phyloP scores from a whole-genome alignment of 2,797 vertebrate genomes.

The Saxicola maurus region DNA sequence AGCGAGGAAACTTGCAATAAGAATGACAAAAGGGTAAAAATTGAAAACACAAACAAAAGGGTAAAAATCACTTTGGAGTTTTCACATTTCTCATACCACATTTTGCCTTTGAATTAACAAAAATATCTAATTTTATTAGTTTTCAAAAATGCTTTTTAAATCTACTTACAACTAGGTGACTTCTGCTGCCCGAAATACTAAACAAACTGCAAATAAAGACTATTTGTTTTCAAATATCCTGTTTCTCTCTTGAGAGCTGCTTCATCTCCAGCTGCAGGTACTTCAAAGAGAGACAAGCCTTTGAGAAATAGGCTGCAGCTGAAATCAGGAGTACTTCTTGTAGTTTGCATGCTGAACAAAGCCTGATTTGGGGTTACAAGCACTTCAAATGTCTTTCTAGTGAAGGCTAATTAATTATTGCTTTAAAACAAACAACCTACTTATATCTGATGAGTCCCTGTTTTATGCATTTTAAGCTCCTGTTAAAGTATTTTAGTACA shows the following conservation, averaged over 20 bases:
- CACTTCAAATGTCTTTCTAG: background rate
- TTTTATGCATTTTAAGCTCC: background rate
- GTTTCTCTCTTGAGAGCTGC: conserved; percentile 21
- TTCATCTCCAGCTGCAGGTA: conserved; percentile 47
- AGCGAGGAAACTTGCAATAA: background rate
- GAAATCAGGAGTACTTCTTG: background rate
- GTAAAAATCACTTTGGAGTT: background rate
- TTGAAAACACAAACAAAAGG: background rate
- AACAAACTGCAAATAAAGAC: conserved; percentile 53
- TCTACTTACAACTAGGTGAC: background rate
- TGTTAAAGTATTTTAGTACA: background rate
- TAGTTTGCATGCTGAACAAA: background rate
- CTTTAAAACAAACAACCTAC: background rate
- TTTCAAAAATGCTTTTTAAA: conserved; percentile 16
- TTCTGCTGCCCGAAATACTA: conserved; percentile 4
- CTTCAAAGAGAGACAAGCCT: conserved; percentile 39
- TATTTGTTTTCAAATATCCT: conserved; percentile 54
- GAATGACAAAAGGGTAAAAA: background rate
- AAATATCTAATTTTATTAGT: background rate
- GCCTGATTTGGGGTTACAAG: background rate
- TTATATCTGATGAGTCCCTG: background rate
- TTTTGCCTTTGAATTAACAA: conserved; percentile 10
- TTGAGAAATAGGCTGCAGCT: background rate
- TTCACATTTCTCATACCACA: background rate
- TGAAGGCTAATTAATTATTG: background rate